phyloP scores from a whole-genome alignment of 2,888 invertebrate genomes.

The Hetaerina titia region DNA sequence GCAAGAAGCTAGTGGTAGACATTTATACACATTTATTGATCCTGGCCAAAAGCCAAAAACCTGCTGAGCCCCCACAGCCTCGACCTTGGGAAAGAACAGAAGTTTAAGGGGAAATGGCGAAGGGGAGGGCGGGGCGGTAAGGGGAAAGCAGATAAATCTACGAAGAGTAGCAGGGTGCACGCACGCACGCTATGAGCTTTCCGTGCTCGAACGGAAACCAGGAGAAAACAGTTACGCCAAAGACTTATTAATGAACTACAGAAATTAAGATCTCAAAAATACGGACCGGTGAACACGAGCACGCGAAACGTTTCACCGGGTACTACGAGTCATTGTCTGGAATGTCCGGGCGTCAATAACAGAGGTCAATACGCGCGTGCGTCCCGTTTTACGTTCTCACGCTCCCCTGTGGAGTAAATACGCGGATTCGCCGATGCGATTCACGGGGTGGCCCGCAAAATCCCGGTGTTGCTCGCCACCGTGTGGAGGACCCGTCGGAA shows the following conservation, averaged over 20 bases:
- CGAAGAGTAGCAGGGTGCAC: constrained; percentile 8
- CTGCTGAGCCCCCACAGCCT: constrained; percentile 63
- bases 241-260: background rate
- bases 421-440: background rate
- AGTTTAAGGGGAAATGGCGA: constrained; percentile 28
- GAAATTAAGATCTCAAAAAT: background rate
- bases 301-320: background rate
- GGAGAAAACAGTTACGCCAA: constrained; percentile 45
- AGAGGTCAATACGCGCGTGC: background rate
- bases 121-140: background rate
- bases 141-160: constrained; percentile 63
- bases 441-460: background rate
- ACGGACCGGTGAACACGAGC: background rate
- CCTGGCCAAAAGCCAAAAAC: constrained; percentile 67
- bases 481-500: background rate
- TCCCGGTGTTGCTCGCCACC: background rate
- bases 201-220: constrained; percentile 32
- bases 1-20: constrained; percentile 55
- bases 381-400: background rate
- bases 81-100: constrained; percentile 64
- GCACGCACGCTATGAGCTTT: constrained; percentile 33
- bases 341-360: background rate
- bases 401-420: background rate
- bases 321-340: background rate
- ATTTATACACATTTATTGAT: constrained; percentile 67